Conservation (phyloP, 1,140 invertebrate species). For the Oedothorax gibbosus region DNA sequence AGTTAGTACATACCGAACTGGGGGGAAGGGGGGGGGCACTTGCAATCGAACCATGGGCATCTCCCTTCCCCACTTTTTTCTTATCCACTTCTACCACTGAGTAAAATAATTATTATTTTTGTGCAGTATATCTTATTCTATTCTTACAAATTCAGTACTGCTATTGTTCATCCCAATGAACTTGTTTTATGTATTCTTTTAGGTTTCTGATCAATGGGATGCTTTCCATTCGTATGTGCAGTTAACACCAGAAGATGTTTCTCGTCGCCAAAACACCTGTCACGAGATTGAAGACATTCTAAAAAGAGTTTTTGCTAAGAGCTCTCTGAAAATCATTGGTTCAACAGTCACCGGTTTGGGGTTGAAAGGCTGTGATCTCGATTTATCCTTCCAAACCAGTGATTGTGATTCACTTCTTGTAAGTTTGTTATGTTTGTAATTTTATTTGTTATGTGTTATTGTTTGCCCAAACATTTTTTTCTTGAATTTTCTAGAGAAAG, state of each 20-base stretch:
- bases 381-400: slow-evolving; percentile 26
- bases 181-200: not conserved
- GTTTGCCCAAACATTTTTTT: too few species aligned
- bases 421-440: not conserved
- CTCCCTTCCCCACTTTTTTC: too few species aligned
- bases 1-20: too few species aligned
- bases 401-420: not conserved
- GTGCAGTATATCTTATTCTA: too few species aligned
- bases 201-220: slow-evolving; percentile 23
- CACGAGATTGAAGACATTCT: slow-evolving; percentile 12
- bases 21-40: too few species aligned
- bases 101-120: too few species aligned
- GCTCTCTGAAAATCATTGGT: slow-evolving; percentile 4
- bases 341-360: slow-evolving; percentile 20
- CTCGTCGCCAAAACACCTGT: not conserved
- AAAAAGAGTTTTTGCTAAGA: not conserved
- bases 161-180: not conserved
- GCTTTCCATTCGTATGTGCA: slow-evolving; percentile 17
- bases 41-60: too few species aligned
- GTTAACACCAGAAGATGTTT: slow-evolving; percentile 9
- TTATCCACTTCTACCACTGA: too few species aligned
- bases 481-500: too few species aligned
- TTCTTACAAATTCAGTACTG: not conserved
- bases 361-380: slow-evolving; percentile 28
- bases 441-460: too few species aligned